Evolutionary conservation across 2,113 vertebrate species (phyloP).

Genomic region (Elgaria multicarinata): DNA sequence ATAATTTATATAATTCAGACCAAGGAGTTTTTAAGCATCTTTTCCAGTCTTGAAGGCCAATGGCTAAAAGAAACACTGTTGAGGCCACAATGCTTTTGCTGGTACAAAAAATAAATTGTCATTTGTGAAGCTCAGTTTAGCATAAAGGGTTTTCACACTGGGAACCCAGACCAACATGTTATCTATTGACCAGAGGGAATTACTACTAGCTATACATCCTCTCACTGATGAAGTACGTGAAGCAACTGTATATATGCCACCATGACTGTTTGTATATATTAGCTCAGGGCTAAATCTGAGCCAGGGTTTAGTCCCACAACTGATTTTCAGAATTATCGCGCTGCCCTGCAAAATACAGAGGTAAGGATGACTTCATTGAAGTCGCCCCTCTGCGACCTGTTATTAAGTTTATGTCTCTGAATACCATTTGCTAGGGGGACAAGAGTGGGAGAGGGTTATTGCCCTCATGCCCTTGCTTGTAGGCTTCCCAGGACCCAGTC

Average conservation of each 20-base stretch:
- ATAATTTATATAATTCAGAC: conserved; percentile 21
- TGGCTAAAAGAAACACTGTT: not conserved
- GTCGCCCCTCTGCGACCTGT: not conserved
- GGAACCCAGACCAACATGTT: not conserved
- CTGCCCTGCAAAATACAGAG: not conserved
- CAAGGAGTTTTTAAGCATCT: not conserved
- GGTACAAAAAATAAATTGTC: not conserved
- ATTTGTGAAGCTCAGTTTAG: not conserved
- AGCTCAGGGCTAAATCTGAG: not conserved
- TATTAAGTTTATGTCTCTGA: too few species aligned
- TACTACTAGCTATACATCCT: not conserved
- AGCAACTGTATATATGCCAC: not conserved
- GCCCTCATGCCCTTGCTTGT: too few species aligned
- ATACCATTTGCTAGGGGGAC: not conserved
- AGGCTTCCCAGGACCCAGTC: too few species aligned
- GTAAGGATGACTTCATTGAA: not conserved
- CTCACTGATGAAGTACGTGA: not conserved
- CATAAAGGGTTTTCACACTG: not conserved
- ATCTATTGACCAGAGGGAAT: not conserved
- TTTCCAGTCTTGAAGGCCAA: not conserved
- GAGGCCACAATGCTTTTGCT: not conserved
- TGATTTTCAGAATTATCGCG: not conserved
- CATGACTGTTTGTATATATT: not conserved
- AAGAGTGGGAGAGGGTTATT: too few species aligned
- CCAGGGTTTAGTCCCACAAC: not conserved